Base-by-base conservation (phyloP, 1,140 invertebrate species). In the Drosophila albomicans region DNA sequence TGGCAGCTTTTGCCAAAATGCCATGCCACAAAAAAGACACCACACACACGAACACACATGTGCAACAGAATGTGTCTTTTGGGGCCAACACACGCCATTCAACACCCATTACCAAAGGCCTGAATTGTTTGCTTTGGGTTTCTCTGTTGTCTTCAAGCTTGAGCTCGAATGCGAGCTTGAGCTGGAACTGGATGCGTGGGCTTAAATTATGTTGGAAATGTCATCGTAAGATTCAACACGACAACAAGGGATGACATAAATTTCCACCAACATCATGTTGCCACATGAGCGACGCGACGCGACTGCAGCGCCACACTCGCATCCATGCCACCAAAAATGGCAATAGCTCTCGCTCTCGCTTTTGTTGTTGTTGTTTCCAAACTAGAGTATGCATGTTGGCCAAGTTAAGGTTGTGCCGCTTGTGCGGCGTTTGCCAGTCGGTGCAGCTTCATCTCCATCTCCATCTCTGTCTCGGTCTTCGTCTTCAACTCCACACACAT, bases 201-300 rank as follows among this genome's bases (percentile, higher is more conserved):
- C 78, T 91, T 92, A 91, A 92, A 92, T 92, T 92, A 92, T 92
- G 91, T 92, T 91, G 84, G 71, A 92, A 92, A 92, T 92, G 91
- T 92, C 91, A 92, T 92, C 91, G 88, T 92, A 92, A 92, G 88
- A 92, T 92, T 89, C 91, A 91, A 92, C 88, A 89, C 91, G 91
- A 92, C 91, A 92, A 92, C 87, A 92, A 92, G 91, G 86, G 90
- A 91, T 92, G 91, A 91, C 91, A 92, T 92, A 92, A 92, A 92
- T 92, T 92, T 92, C 91, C 91, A 92, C 91, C 90, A 91, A 91
- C 90, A 91, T 86, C 79, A 79, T 91, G 82, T 79, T 65, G 63
- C 63, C 70, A 75, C 76, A 81, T 57, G 76, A 63, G 72, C 73
- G 82, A 85, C 78, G 81, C 81, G 81, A 85, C 78, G 81, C 81